Evolutionary conservation across 1,140 invertebrate genomes (phyloP), one percentile per base, ranked within the genome.

Genomic region (Glossosoma conforme): DNA sequence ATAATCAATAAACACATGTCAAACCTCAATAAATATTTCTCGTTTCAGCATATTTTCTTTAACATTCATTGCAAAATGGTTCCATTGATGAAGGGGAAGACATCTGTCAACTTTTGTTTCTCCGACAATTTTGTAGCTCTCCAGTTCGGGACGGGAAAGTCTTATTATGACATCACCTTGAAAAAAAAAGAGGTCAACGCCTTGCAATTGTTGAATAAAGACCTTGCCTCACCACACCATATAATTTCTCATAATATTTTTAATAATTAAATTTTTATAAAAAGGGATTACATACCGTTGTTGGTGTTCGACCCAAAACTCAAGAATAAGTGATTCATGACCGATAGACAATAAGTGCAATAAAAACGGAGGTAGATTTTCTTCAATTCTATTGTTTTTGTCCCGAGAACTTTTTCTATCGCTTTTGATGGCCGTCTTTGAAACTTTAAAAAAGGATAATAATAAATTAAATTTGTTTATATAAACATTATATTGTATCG

Each of bases 41-140:
- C 74, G 70, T 52, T 77, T 74, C 48, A 75, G 68, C 25, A 82
- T 67, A 0, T 68, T 74, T 56, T 83, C 80, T 58, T 74, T 70
- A 18, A 82, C 72, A 64, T 81, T 82, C 15, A 84, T 61, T 17
- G 78, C 77, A 25, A 85, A 60, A 61, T 81, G 78, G 56, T 76
- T 74, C 81, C 82, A 84, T 5, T 67, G 61, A 25, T 72, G 69
- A 2, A 71, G 65, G 13, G 76, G 64, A 22, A 81, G 52, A 30
- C 72, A 65, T 11, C 68, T 70, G 33, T 64, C 72, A 13, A 79
- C 66, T 3, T 72, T 74, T 18, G 74, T 73, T 59, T 78, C 75
- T 14, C 75, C 75, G 18, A 83, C 65, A 2, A 76, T 67, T 43
- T 77, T 71, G 62, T 76, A 74, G 28, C 59, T 70, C 35, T 74